Evolutionary conservation across 1,140 invertebrate species (phyloP), one percentile per base, ranked within the genome.

Genomic region (Procambarus virginalis): DNA sequence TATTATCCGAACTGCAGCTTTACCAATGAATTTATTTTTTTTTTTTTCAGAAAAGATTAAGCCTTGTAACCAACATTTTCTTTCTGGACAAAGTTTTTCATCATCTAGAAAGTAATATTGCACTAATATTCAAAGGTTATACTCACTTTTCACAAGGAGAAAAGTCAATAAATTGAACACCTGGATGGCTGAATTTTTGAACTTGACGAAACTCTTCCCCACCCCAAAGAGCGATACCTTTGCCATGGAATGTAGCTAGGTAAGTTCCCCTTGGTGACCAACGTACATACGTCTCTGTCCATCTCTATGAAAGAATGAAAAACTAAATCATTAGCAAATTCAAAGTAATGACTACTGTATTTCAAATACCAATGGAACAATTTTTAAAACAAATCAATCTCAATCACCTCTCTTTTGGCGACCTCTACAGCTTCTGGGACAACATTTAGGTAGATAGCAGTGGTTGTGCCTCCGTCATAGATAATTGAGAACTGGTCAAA

Each of bases 221-320:
- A 79, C 98, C 99, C 99, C 99, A 99, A 45, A 99, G 94, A 0
- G 98, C 98, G 86, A 99, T 97, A 92, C 99, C 99, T 92, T 97
- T 96, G 93, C 96, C 96, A 94, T 99, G 99, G 94, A 99, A 98
- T 0, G 99, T 99, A 0, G 98, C 96, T 68, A 99, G 94, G 94
- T 98, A 99, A 2, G 98, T 99, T 60, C 99, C 99, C 64, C 98
- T 94, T 1, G 98, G 99, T 45, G 99, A 99, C 99, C 99, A 99
- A 92, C 97, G 97, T 1, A 99, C 97, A 93, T 98, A 98, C 0
- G 97, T 98, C 93, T 99, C 98, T 17, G 98, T 98, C 98, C 98
- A 99, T 90, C 96, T 95, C 97, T 98, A 93, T 51, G 93, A 92
- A 58, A 6, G 14, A 77, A 58, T 34, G 17, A 48, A 46, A 51